A percentile compares a stretch with the other conserved stretches of the same genome.
Evolutionary conservation across 2,888 invertebrate genomes (phyloP).

Genomic region (Tachina lurida): DNA sequence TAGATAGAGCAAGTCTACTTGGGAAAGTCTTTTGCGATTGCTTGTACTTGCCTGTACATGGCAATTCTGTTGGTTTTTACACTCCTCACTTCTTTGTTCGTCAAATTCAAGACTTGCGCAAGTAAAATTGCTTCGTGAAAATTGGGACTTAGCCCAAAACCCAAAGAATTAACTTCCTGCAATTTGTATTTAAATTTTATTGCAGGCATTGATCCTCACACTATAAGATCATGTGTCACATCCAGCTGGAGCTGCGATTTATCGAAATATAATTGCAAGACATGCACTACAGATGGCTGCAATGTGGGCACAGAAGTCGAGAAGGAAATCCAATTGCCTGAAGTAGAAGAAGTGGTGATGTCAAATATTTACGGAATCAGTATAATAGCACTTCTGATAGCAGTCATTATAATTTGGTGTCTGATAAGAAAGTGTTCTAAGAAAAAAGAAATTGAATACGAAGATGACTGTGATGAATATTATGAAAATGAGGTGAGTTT

Average conservation of each 20-base stretch:
- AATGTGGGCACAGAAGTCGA: conserved; percentile 34
- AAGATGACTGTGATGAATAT: conserved; percentile 46
- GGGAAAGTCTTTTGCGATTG: no score
- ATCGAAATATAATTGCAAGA: conserved; percentile 20
- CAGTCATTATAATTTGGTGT: neutral
- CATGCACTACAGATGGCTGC: conserved; percentile 31
- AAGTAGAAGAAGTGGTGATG: conserved; percentile 9
- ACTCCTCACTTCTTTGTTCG: no score
- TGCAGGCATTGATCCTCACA: conserved; percentile 2
- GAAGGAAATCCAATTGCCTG: neutral
- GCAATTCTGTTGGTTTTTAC: no score
- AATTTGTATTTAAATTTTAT: neutral
- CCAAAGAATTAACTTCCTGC: neutral
- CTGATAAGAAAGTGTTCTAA: neutral
- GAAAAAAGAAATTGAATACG: neutral
- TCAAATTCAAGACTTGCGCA: no score
- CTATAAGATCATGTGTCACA: conserved; percentile 20
- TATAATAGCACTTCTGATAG: neutral
- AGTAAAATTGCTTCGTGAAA: no score
- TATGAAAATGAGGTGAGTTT: conserved; percentile 57
- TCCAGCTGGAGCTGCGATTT: conserved; percentile 8
- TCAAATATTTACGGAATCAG: conserved; percentile 18
- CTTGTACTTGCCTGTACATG: no score
- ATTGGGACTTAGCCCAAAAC: no score
- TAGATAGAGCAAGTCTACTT: no score